Evolutionary conservation across 1,140 invertebrate species (phyloP).

Genomic region (Zophobas atratus): DNA sequence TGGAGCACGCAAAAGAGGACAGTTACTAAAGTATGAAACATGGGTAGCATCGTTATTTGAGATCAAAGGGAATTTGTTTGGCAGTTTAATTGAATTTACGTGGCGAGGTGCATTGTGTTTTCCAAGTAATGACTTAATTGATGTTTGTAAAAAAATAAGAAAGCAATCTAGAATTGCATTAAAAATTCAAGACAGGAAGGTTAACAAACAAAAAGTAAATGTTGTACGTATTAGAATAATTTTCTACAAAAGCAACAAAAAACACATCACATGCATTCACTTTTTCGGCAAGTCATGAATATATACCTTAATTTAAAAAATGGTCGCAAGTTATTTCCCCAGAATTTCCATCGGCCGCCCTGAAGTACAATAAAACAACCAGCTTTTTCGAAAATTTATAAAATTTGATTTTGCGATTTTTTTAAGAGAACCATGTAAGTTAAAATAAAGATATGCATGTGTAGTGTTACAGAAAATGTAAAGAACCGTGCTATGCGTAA

Average conservation of each 20-base stretch:
- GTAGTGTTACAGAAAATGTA: too few species aligned
- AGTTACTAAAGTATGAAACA: slow-evolving; percentile 48
- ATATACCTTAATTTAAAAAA: background rate
- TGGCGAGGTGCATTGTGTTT: slow-evolving; percentile 2
- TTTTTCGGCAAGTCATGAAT: background rate
- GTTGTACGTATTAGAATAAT: slow-evolving; percentile 20
- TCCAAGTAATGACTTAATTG: background rate
- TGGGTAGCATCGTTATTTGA: slow-evolving; percentile 46
- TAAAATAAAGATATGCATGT: too few species aligned
- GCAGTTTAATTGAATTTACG: slow-evolving; percentile 45
- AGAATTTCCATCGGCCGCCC: too few species aligned
- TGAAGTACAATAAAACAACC: too few species aligned
- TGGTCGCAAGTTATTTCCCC: too few species aligned
- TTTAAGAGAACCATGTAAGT: too few species aligned
- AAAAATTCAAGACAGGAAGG: slow-evolving; percentile 9
- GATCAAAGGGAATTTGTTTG: slow-evolving; percentile 37
- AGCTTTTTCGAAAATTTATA: too few species aligned
- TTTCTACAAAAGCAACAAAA: background rate
- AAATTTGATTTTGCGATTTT: too few species aligned
- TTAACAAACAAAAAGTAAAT: slow-evolving; percentile 6
- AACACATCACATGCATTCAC: background rate
- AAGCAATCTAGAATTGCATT: slow-evolving; percentile 2
- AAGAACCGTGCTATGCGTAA: too few species aligned
- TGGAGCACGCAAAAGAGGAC: slow-evolving; percentile 32
- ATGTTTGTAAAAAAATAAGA: background rate